These are phyloP conservation scores for Bombus pascuorum DNA, from an alignment of 1,140 invertebrate genomes.

Conservation along the genomic window DNA sequence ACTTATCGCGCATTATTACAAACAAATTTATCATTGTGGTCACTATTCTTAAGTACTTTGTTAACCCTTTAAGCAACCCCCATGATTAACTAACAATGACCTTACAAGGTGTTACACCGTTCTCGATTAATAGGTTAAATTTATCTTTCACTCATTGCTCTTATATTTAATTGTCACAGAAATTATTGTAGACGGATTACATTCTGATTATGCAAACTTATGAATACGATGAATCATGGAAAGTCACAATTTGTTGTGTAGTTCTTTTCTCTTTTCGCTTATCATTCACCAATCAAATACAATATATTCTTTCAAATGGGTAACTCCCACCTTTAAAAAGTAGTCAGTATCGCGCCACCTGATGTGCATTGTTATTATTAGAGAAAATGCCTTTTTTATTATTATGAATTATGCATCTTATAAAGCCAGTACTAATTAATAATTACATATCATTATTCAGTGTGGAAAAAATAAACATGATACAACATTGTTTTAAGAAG, in stretches of 20 bases:
- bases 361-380: not conserved
- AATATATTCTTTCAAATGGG: not conserved
- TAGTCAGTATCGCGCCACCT: not conserved
- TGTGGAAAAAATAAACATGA: not conserved
- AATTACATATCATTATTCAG: not conserved
- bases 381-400: not conserved
- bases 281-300: not conserved
- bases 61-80: conserved; percentile 17
- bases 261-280: not conserved
- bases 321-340: conserved; percentile 7
- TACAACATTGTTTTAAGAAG: conserved; percentile 23
- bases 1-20: conserved; percentile 50
- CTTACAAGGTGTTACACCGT: conserved; percentile 7
- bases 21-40: conserved; percentile 50
- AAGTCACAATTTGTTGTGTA: not conserved
- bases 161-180: not conserved
- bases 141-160: conserved; percentile 1
- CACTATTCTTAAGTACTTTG: conserved; percentile 29
- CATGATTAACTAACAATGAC: conserved; percentile 23
- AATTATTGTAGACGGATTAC: not conserved
- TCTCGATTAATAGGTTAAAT: conserved; percentile 11
- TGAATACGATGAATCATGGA: not conserved
- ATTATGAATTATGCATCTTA: not conserved
- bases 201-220: not conserved
- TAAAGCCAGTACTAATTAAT: not conserved